Base-by-base conservation (phyloP, 2,113 vertebrate genomes). In the Hyla sarda region DNA sequence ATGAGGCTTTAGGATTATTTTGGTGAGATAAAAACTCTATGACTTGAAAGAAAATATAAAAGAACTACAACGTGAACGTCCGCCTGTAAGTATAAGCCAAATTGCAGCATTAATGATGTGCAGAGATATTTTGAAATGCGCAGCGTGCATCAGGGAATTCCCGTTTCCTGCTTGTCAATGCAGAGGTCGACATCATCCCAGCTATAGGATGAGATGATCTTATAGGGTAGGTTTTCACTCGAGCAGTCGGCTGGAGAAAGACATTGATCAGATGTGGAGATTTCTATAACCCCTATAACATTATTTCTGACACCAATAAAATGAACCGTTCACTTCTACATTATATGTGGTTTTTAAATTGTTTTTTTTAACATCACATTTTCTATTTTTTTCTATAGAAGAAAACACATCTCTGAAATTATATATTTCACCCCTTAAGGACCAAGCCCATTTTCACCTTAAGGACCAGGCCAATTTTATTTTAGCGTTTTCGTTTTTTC, bases 101-200 rank as follows among this genome's bases (percentile, higher is more conserved):
- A 28, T 28, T 12, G 19, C 74, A 78, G 37, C 10, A 21, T 74
- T 74, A 74, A 54, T 79, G 30, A 56, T 79, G 52, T 79, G 52
- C 12, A 21, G 76, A 41, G 19, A 37, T 58, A 0, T n/a, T n/a
- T 25, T 48, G 37, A 74, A 74, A 74, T 47, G n/a, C n/a, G 12
- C 45, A 5, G 5, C 13, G 32, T 10, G 21, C 76, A 56, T 32
- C 52, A 14, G 78, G 78, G 78, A 81, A 47, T 81, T 81, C 60
- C 16, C 45, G 37, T 28, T 34, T 82, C 45, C 80, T 50, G 60
- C 45, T 69, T 28, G 45, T 82, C 78, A 81, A 62, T 81, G 78
- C 78, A 65, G 37, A 37, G 13, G 23, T 30, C n/a, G 41, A 81
- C 58, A 47, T 81, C 78, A 60, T 41, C 54, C n/a, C 9, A 11